Evolutionary conservation across 2,888 invertebrate genomes (phyloP), one percentile per base, ranked within the genome.

Genomic region (Pachydiplax longipennis): DNA sequence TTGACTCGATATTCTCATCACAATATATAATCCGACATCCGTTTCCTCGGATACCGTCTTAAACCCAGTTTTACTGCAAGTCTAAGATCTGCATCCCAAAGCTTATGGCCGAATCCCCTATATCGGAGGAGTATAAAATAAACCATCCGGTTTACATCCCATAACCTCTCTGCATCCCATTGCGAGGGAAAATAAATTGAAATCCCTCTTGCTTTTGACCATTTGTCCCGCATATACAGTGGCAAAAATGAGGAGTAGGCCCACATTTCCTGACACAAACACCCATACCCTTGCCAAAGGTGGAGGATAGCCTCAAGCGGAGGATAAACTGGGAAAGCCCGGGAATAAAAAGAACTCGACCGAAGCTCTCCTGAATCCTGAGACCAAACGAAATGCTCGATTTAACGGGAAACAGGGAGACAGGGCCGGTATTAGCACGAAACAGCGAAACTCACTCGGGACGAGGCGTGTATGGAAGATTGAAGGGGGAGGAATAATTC

Each of bases 381-480:
- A 82, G 25, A 81, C 82, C 35, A 58, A 83, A 83, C 83, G 83
- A 37, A 87, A 87, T 87, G 87, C 87, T 87, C 87, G 87, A 87
- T 87, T 87, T 61, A 87, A 87, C 87, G 58, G 65, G 65, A 87
- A 87, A 65, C 61, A 87, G 61, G 65, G 35, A 83, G 83, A 61
- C 31, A 35, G 83, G 58, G 53, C 58, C 53, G 83, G 58, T 83
- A 83, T 83, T 83, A 65, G 61, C 87, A n/a, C 58, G 37, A 37
- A 87, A 87, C 87, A 87, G 58, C 58, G 61, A 65, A 87, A 87
- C 37, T 87, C 87, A 87, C 61, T 87, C 87, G 61, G 61, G 58
- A 37, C 58, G 53, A 44, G 35, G 83, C 83, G 35, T 83, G 83
- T 83, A 83, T 58, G 22, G 83, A 58, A 83, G 83, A 83, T 35